Base-by-base conservation (phyloP, 2,113 vertebrate genomes). In the Vombatus ursinus region DNA sequence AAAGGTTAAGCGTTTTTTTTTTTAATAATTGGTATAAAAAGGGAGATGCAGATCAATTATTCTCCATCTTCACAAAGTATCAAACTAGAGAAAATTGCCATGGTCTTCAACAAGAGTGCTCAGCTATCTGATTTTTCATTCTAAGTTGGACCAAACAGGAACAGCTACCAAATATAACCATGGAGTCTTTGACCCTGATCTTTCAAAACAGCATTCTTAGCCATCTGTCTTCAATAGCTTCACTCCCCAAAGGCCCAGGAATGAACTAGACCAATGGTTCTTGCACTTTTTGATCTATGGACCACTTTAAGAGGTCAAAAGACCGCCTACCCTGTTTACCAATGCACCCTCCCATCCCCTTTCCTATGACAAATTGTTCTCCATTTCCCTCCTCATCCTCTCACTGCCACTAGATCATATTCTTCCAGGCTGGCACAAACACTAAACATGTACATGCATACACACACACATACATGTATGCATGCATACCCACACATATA, bases 211-310 rank as follows among this genome's bases (percentile, higher is more conserved):
- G 26, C 19, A 44, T 44, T 52, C 90, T 44, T 52, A 49, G 53
- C 90, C 37, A 93, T 91, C 22, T 89, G 44, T 57, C 61, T 92
- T 89, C 25, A 53, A 94, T 54, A 93, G 93, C 50, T 95, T 91
- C 51, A 61, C 3, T 89, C 12, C 22, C 1, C 77, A 90, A 93
- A 92, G 51, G 16, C 16, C 28, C 48, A 52, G 28, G 23, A 19
- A 57, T 93, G 24, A 23, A 92, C 6, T 49, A 6, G 28, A 51
- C 11, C 52, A 95, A 16, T 48, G 31, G 51, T 93, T 96, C 94
- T 89, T 91, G 93, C 94, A 93, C 19, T 3, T 57, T 53, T 90
- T 94, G 50, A n/a, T 52, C 89, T 90, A 51, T 12, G 48, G 31
- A 89, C 31, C n/a, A 93, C 1, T 31, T 49, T 6, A 57, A 96